Evolutionary conservation across 1,140 invertebrate species (phyloP), one percentile per base, ranked within the genome.

Genomic region (Aphaenogaster rudis): DNA sequence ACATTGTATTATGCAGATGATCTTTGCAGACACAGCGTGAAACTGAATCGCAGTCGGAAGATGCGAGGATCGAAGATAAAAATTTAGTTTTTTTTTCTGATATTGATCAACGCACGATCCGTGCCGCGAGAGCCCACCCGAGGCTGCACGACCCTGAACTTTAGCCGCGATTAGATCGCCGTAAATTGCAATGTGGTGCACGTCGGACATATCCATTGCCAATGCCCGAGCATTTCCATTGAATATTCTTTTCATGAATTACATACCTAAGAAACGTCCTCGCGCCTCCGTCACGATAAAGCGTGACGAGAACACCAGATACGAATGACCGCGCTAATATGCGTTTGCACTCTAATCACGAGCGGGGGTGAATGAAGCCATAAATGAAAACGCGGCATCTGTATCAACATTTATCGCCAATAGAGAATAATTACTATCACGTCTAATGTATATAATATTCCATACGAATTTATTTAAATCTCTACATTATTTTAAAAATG

Each of bases 241-340:
- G 92, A 93, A 94, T 93, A 94, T 94, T 93, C 93, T 93, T 93
- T 92, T 92, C 93, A 93, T 93, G 92, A 93, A 92, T 93, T 92
- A 91, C 93, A 92, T 93, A 91, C 86, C 86, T 86, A 90, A 88
- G 92, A 91, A 89, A 90, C 91, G 87, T 92, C 87, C 90, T 93
- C 91, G 91, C 86, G 87, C 91, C 88, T 88, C 84, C 86, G 74
- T 76, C 67, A 84, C 89, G 84, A 90, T 84, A 88, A 91, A 89
- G 90, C 90, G 90, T 91, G 90, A 91, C 90, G 88, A 82, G 90
- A 91, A 91, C 88, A 28, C 88, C 42, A 91, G 88, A 91, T 91
- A 91, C 61, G 74, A 64, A 61, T 63, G 86, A 84, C 67, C 82
- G 87, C 74, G 72, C 85, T 91, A 91, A 87, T 77, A 48, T 61